Percentiles rank a stretch among this genome's conserved stretches.
These are phyloP conservation scores for Formicarius rufipectus DNA, from an alignment of 2,113 vertebrate species.

Conservation along the genomic window DNA sequence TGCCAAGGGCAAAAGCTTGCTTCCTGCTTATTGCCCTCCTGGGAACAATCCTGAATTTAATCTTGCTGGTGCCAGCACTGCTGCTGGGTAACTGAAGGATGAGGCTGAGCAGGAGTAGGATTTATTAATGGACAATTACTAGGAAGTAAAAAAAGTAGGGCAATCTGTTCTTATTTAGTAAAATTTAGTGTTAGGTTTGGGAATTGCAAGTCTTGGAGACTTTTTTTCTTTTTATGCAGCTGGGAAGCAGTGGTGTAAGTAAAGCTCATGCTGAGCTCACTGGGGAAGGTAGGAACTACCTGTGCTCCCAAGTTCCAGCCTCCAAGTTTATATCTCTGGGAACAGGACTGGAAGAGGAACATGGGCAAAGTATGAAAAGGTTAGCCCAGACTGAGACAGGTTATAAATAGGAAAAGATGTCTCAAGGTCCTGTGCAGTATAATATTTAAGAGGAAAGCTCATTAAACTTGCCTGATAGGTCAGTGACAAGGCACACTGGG, in stretches of 20 bases:
- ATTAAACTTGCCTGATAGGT: neutral
- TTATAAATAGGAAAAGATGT: neutral
- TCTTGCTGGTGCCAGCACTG: neutral
- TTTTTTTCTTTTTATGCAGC: neutral
- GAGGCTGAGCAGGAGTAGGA: constrained; percentile 1
- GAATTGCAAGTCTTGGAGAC: neutral
- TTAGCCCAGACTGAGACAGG: neutral
- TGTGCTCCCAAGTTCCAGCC: neutral
- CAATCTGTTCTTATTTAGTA: constrained; percentile 7
- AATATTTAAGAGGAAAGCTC: neutral
- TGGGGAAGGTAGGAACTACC: neutral
- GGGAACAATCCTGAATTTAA: neutral
- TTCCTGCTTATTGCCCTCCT: neutral
- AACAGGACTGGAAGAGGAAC: neutral
- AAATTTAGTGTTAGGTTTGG: constrained; percentile 1
- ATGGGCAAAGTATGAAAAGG: neutral
- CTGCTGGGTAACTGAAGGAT: neutral
- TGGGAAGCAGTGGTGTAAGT: neutral
- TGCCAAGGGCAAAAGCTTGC: constrained; percentile 42
- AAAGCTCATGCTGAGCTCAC: neutral
- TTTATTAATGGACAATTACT: constrained; percentile 48
- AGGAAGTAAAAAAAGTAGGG: neutral
- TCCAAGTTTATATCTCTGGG: neutral
- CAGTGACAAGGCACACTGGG: neutral
- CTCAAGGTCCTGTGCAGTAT: neutral